Evolutionary conservation across 2,888 invertebrate species (phyloP), one percentile per base, ranked within the genome.

Genomic region (Pollenia amentaria): DNA sequence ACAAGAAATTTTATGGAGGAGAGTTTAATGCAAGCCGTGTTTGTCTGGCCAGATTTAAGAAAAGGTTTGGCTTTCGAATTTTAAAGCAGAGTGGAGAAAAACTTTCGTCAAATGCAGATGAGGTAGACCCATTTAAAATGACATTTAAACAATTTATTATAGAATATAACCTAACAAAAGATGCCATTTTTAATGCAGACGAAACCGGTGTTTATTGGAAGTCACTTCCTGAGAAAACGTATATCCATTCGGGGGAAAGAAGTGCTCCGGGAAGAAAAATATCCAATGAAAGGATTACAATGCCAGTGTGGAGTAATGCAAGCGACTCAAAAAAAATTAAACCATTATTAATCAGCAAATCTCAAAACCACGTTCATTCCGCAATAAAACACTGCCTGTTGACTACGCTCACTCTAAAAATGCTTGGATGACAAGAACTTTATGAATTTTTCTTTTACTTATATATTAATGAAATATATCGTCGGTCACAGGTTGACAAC

Each of bases 1-100:
- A 64, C 55, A 51, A 65, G 40, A 80, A 72, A 80, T 53, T 64
- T 11, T 65, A 65, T 46, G n/a, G n/a, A n/a, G n/a, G n/a, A n/a
- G n/a, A n/a, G n/a, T n/a, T n/a, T n/a, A n/a, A n/a, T n/a, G n/a
- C n/a, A n/a, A n/a, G n/a, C n/a, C n/a, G n/a, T n/a, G n/a, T n/a
- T n/a, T n/a, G n/a, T n/a, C n/a, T n/a, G n/a, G n/a, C n/a, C n/a
- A n/a, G n/a, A n/a, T n/a, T n/a, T n/a, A n/a, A n/a, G n/a, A n/a
- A n/a, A n/a, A n/a, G n/a, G n/a, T n/a, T n/a, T n/a, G n/a, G n/a
- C n/a, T n/a, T n/a, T n/a, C n/a, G n/a, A n/a, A n/a, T n/a, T n/a
- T n/a, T n/a, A n/a, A n/a, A n/a, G n/a, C n/a, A n/a, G n/a, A n/a
- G n/a, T n/a, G n/a, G n/a, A n/a, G n/a, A n/a, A n/a, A n/a, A n/a